Base-by-base conservation (phyloP, 2,888 invertebrate species). In the Drosophila testacea region DNA sequence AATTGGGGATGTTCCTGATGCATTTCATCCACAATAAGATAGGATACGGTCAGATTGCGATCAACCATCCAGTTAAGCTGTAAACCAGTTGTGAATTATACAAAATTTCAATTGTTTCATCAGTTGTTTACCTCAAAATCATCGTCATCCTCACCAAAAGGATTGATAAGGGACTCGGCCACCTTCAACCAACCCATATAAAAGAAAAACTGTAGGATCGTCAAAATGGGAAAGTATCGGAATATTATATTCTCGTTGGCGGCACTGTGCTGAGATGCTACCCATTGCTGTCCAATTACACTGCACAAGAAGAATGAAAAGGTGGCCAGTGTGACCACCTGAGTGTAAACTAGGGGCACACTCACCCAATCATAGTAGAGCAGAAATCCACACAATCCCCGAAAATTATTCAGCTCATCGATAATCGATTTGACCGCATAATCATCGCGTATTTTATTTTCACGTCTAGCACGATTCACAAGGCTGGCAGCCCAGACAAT, bases 1-100 rank as follows among this genome's bases (percentile, higher is more conserved):
- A 97, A 92, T 90, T 97, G 96, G 0, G 97, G 97, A 93, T 97
- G 97, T 83, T 97, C 96, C 92, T 97, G 96, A 91, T 97, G 97
- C 97, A 98, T 97, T 92, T 97, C 97, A 91, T 98, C 98, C 30
- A 98, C 98, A 80, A 98, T 97, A 91, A 97, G 94, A 93, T 97
- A 98, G 4, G 97, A 96, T n/a, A 97, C 96, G 95, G 97, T 91
- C 44, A 91, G 80, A 78, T 87, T 97, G 80, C 98, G 94, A 92
- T 98, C 98, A 56, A 98, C 96, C 92, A 98, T 94, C 97, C 97
- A 98, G 90, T 97, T 98, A 2, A 92, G 95, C 94, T 97, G 41
- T n/a, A 4, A 44, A 96, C 16, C 0, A 13, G 0, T 7, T 28
- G 1, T 22, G 6, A 46, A 57, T 44, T 38, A 16, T 16, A 1